Base-by-base conservation (phyloP, 2,888 invertebrate species). In the Lymantria dispar region DNA sequence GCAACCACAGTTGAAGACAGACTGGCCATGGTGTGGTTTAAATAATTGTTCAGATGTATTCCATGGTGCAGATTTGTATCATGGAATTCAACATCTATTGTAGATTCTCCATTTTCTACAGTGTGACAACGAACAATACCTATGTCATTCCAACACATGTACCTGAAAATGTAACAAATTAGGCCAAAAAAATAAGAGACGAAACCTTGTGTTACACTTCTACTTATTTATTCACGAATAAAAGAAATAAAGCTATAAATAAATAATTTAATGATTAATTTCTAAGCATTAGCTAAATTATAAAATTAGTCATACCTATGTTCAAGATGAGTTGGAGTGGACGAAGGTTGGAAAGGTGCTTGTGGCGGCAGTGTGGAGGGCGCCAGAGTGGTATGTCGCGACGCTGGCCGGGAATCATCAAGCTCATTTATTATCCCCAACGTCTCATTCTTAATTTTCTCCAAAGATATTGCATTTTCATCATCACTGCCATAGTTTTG, bases 61-160 rank as follows among this genome's bases (percentile, higher is more conserved):
- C 97, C 95, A 75, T 98, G 98, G 78, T 99, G 98, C 10, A 97
- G 90, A 45, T 95, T 94, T 0, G 95, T 93, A 84, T 99, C 98
- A 70, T 99, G 98, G 83, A 99, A 99, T 81, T 98, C 98, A 0
- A 99, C 96, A 78, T 98, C 98, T 47, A 99, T 97, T 0, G 94
- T 95, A 48, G 96, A 96, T 42, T 95, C 96, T 0, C 94, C 94
- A 38, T 83, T 84, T 58, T 95, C 95, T 0, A 92, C 93, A 0
- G 94, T 93, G 75, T 96, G 97, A 68, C 96, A 95, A 8, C 96
- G 93, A 0, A 98, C 95, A 60, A 98, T 95, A n/a, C 98, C 99
- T 7, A 97, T 94, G 47, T 96, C 95, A 76, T 99, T 99, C 97
- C 98, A 99, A 48, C 96, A 95, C 94, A 95, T 92, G 72, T 94